Evolutionary conservation across 1,140 invertebrate species (phyloP), one percentile per base, ranked within the genome.

Genomic region (Trachymyrmex septentrionalis): DNA sequence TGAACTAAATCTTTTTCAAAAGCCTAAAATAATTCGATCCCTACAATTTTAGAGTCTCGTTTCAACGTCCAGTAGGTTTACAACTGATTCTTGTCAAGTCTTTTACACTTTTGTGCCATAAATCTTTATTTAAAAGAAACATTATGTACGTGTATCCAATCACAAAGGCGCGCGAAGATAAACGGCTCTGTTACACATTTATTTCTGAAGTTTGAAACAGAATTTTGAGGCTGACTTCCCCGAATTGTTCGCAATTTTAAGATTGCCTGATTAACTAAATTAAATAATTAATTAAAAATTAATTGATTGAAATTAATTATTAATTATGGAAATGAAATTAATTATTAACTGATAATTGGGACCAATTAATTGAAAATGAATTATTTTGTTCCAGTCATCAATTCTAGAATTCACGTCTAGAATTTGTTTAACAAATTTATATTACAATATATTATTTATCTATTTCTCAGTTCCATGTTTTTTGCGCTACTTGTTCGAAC

Each of bases 191-290:
- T 78, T 21, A 7, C 12, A 19, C 27, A 21, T 53, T 53, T 66
- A 50, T 66, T 63, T 63, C 38, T 27, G 19, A 67, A 48, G n/a
- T 50, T 66, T 6, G 19, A 24, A 19, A 34, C 14, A 34, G 14
- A 9, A 44, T 7, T 44, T 44, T 1, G n/a, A 30, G 6, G 3
- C 12, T 1, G 16, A 44, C 1, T 63, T 96, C 96, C 34, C 4
- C 34, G 96, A 96, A 44, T 97, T 97, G 94, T 96, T 96, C 89
- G 96, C 96, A 63, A 96, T 96, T 96, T n/a, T 87, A 66, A 44
- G 9, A 61, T 10, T 14, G 9, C 27, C 9, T 59, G 30, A 61
- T 27, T 44, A 9, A n/a, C 2, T 27, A 19, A 19, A n/a, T 5
- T 27, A 19, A 19, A 71, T 67, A 21, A 67, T 44, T 44, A 38